Base-by-base conservation (phyloP, 2,888 invertebrate species). In the Drosophila anceps region DNA sequence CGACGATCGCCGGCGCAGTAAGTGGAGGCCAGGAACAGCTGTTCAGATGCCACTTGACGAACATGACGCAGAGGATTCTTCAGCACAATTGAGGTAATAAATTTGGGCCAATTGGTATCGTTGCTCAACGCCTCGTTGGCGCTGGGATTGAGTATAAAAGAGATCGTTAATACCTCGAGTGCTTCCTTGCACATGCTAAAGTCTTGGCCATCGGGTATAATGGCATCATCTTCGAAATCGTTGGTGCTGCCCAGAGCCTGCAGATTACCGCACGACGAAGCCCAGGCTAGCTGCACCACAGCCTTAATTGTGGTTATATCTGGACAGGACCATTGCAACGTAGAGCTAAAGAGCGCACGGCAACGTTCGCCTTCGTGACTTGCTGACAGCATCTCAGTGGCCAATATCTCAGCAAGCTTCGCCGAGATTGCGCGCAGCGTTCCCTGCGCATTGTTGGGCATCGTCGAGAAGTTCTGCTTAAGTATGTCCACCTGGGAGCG, bases 121-220 rank as follows among this genome's bases (percentile, higher is more conserved):
- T 95, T 95, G 75, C 97, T 95, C 31, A 98, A 94, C 33, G 95
- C 94, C 84, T 98, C 97, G 76, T 98, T 94, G 62, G 97, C 96
- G 62, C 95, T 95, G n/a, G 98, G 97, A 92, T 98, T 98, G 55
- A 99, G 93, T 54, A 98, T 97, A 91, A 98, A 95, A 79, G 97
- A 96, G 79, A 98, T 95, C 57, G 98, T 97, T 73, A 99, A 94
- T 73, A 98, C 96, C 94, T 99, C 98, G 92, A 99, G 94, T 54
- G 98, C 97, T 93, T 98, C 98, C 85, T 97, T 96, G 88, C 98
- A 98, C 90, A 98, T 96, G 94, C 93, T 55, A 91, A 94, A 90
- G 88, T 96, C 96, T 76, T 95, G 95, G 6, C 95, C 94, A 79
- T 96, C 96, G 29, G 96, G 95, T 75, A 93, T 93, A 72, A 94